A percentile compares a stretch with the other conserved stretches of the same genome.
Evolutionary conservation across 2,797 vertebrate species (phyloP).

Genomic region (Spondyliosoma cantharus): DNA sequence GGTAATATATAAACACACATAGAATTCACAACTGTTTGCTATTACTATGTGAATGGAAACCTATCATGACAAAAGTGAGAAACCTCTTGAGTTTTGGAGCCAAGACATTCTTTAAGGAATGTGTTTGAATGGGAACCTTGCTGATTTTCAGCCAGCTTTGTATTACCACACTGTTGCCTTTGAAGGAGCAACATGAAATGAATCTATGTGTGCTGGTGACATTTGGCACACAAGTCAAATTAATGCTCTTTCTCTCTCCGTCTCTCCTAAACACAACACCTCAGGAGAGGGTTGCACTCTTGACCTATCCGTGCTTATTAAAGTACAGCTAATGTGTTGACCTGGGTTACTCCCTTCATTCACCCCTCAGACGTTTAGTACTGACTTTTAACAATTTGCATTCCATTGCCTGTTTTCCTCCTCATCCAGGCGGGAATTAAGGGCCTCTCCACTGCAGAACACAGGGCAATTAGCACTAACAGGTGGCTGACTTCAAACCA

Average conservation of each 20-base stretch:
- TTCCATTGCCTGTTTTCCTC: slow-evolving; percentile 67
- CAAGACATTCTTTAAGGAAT: neutral
- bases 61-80: neutral
- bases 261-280: slow-evolving; percentile 27
- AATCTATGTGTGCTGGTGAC: neutral
- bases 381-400: slow-evolving; percentile 65
- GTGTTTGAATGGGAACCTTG: neutral
- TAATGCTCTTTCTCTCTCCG: slow-evolving; percentile 10
- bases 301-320: slow-evolving; percentile 73
- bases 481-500: slow-evolving; percentile 72
- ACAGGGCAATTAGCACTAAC: slow-evolving; percentile 61
- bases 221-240: slow-evolving; percentile 22
- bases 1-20: slow-evolving; percentile 80
- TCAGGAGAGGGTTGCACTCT: slow-evolving; percentile 66
- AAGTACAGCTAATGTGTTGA: slow-evolving; percentile 77
- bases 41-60: neutral
- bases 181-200: neutral
- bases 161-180: neutral
- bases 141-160: too few species aligned
- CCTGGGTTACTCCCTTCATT: slow-evolving; percentile 65
- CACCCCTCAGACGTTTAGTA: slow-evolving; percentile 59
- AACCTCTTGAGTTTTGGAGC: too few species aligned
- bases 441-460: slow-evolving; percentile 55
- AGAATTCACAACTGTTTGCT: neutral
- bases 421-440: slow-evolving; percentile 37